Conservation (phyloP, 92 coral and sea anemone species). For the Hydrozoanthus gracilis region DNA sequence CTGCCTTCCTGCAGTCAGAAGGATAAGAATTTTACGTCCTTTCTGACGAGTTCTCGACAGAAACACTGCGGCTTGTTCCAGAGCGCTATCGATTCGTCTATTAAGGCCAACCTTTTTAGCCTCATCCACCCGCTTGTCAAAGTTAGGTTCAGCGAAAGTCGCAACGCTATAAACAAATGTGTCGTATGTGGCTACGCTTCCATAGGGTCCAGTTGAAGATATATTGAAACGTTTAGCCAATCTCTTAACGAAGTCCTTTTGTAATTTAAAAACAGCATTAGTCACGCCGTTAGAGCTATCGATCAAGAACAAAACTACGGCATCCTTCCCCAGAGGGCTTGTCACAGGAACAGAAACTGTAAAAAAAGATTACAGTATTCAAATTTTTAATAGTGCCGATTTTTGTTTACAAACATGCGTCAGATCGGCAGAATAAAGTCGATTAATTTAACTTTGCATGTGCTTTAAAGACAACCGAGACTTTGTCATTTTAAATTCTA, state of each 20-base stretch:
- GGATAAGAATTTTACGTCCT: constrained; percentile 59
- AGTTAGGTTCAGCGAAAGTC: constrained; percentile 52
- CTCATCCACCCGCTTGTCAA: constrained; percentile 51
- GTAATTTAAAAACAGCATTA: constrained; percentile 59
- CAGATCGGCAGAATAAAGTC: no score
- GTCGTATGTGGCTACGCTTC: constrained; percentile 66
- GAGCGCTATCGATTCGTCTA: constrained; percentile 25
- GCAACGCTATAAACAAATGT: constrained; percentile 56
- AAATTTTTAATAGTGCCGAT: no score
- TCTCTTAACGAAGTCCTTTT: constrained; percentile 77
- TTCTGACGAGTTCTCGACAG: constrained; percentile 43
- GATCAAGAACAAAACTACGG: constrained; percentile 78
- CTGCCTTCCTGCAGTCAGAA: constrained; percentile 61
- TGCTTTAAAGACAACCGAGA: no score
- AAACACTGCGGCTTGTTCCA: constrained; percentile 16
- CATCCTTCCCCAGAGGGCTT: constrained; percentile 21
- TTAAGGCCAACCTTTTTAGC: constrained; percentile 50
- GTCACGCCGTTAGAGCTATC: constrained; percentile 79
- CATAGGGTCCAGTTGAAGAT: constrained; percentile 60
- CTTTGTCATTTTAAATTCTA: no score
- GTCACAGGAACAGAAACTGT: constrained; percentile 15
- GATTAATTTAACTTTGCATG: no score
- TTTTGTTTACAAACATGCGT: no score
- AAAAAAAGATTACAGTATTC: not conserved
- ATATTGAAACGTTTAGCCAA: constrained; percentile 64